Evolutionary conservation across 2,113 vertebrate species (phyloP), one percentile per base, ranked within the genome.

Genomic region (Laticauda laticaudata): DNA sequence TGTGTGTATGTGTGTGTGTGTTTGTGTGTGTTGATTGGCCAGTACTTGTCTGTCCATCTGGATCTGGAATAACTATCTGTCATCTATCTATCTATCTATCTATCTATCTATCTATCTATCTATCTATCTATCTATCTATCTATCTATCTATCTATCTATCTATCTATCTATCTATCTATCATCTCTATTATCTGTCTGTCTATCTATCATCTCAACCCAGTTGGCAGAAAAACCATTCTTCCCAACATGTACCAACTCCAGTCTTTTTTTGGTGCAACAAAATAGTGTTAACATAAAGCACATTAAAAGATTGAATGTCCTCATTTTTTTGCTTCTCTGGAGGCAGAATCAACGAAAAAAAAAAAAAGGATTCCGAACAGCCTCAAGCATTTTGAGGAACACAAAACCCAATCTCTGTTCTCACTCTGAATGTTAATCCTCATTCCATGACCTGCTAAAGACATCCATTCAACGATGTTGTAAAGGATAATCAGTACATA

Each of bases 401-500:
- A n/a, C 96, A 94, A 96, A 96, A 5, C 64, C 85, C 93, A 93
- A 95, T 64, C 93, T 64, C 61, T 85, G 90, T 1, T 5, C 15
- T 88, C 14, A 91, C 57, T 54, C 24, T 86, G 89, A 93, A 94
- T 92, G 93, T 95, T 93, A 94, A 91, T 59, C 87, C 90, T 69
- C 85, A 89, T 91, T 96, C 90, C 93, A 64, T 91, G 94, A 92
- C 95, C 94, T 96, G 8, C n/a, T 92, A 14, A 57, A 95, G 91
- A 93, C 86, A 94, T 91, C 87, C 69, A 43, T 93, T 96, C 96
- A 95, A 95, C 97, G 97, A 92, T 89, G 94, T 95, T 93, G 43
- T 34, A 96, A 91, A 96, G 96, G 95, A 4, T 61, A 95, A 96
- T 97, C 96, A 95, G 96, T 97, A 96, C 86, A 90, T 0, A 0